Percentiles rank a stretch among this genome's conserved stretches.
These are phyloP conservation scores for Cyrtonyx montezumae DNA, from an alignment of 2,113 vertebrate genomes.

Conservation along the genomic window DNA sequence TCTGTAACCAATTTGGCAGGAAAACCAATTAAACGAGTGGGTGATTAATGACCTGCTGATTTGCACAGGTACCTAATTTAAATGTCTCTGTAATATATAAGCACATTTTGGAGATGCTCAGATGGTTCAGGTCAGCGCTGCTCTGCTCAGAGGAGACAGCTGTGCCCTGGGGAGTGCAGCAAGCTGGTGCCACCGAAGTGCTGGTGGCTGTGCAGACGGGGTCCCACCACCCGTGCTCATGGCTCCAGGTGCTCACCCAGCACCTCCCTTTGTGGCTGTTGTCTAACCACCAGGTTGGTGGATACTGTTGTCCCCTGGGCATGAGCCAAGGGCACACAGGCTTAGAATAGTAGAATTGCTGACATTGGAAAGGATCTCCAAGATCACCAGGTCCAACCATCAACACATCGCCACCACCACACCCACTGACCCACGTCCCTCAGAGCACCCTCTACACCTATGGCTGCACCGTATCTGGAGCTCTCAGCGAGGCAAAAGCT, in stretches of 20 bases:
- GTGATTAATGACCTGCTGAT: conserved; percentile 74
- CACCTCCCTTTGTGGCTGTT: rapidly evolving
- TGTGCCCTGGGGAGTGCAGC: background rate
- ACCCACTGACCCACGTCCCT: too few relatives aligned
- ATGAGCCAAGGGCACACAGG: background rate
- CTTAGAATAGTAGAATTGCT: background rate
- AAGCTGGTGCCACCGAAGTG: rapidly evolving
- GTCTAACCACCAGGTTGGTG: rapidly evolving
- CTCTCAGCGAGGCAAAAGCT: rapidly evolving
- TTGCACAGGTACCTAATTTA: conserved; percentile 73
- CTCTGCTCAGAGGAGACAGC: background rate
- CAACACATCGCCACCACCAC: too few relatives aligned
- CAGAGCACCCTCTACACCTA: background rate
- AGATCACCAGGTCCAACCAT: too few relatives aligned
- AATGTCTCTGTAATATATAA: conserved; percentile 72
- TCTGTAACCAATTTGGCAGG: conserved; percentile 78
- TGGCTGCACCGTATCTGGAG: rapidly evolving
- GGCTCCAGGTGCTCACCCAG: background rate
- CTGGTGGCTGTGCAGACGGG: background rate
- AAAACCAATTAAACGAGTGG: conserved; percentile 76
- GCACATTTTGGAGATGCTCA: conserved; percentile 51
- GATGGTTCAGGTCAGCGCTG: background rate
- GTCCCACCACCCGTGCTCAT: rapidly evolving
- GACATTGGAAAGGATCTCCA: too few relatives aligned
- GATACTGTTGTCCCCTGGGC: background rate